These are phyloP conservation scores for Chrysolina oricalcia DNA, from an alignment of 2,888 invertebrate species.

Conservation along the genomic window DNA sequence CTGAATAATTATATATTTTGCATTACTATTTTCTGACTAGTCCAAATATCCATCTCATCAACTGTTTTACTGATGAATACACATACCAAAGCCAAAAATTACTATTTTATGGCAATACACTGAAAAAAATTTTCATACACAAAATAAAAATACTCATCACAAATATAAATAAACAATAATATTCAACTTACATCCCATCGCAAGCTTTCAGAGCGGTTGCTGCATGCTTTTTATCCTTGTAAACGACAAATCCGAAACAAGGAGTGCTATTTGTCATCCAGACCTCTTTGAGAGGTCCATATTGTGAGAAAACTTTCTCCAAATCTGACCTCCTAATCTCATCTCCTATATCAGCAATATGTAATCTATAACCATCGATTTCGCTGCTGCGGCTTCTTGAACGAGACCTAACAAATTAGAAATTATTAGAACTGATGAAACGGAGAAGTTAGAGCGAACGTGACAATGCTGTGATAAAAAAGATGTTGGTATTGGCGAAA, in stretches of 20 bases:
- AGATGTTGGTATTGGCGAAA: too few relatives aligned
- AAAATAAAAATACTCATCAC: not conserved
- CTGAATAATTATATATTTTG: too few relatives aligned
- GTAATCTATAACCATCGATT: constrained; percentile 71
- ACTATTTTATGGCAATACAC: too few relatives aligned
- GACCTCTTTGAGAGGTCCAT: constrained; percentile 74
- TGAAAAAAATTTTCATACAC: not conserved
- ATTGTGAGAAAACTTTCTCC: constrained; percentile 74
- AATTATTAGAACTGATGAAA: not conserved
- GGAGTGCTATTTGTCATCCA: constrained; percentile 77
- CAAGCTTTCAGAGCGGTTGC: constrained; percentile 71
- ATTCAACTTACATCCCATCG: constrained; percentile 72
- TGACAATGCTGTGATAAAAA: too few relatives aligned
- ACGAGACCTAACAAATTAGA: constrained; percentile 63
- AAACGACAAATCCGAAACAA: constrained; percentile 78
- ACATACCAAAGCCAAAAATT: too few relatives aligned
- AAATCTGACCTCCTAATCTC: constrained; percentile 74
- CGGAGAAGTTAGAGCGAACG: too few relatives aligned
- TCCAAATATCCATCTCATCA: too few relatives aligned
- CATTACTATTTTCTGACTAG: too few relatives aligned
- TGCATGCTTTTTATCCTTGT: constrained; percentile 74
- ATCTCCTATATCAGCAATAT: constrained; percentile 74
- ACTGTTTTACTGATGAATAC: too few relatives aligned
- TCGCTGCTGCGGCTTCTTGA: constrained; percentile 69
- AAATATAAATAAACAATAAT: not conserved